phyloP scores from a whole-genome alignment of 2,888 invertebrate species.

The Neria commutata region DNA sequence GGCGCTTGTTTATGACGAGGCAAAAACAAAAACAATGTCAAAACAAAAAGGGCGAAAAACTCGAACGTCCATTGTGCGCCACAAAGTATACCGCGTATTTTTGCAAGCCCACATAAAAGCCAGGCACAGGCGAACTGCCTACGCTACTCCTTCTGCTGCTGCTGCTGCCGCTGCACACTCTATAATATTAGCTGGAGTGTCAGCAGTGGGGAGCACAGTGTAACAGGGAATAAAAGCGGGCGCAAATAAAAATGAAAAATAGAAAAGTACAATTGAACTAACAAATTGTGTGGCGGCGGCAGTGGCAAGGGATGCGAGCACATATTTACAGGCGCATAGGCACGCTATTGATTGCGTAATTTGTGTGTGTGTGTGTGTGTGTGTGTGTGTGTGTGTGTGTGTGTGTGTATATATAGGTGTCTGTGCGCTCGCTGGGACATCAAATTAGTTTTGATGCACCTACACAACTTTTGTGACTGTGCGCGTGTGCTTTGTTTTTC shows the following conservation, averaged over 20 bases:
- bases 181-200: too few species aligned
- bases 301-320: slow-evolving; percentile 14
- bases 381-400: not conserved
- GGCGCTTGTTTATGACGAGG: not conserved
- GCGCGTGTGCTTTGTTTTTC: too few species aligned
- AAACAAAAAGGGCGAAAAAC: not conserved
- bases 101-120: too few species aligned
- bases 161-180: not conserved
- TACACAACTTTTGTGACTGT: not conserved
- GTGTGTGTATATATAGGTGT: slow-evolving; percentile 49
- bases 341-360: slow-evolving; percentile 34
- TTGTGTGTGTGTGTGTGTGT: too few species aligned
- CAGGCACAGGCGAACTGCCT: too few species aligned
- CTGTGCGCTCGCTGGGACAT: not conserved
- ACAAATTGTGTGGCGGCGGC: not conserved
- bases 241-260: too few species aligned
- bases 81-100: slow-evolving; percentile 25
- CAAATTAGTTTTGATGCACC: not conserved
- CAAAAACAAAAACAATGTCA: not conserved
- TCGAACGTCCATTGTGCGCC: too few species aligned
- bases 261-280: not conserved
- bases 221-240: not conserved
- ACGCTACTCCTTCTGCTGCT: not conserved
- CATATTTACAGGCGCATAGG: slow-evolving; percentile 49
- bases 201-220: too few species aligned